Evolutionary conservation across 2,113 vertebrate genomes (phyloP).

Genomic region (Hymenochirus boettgeri): DNA sequence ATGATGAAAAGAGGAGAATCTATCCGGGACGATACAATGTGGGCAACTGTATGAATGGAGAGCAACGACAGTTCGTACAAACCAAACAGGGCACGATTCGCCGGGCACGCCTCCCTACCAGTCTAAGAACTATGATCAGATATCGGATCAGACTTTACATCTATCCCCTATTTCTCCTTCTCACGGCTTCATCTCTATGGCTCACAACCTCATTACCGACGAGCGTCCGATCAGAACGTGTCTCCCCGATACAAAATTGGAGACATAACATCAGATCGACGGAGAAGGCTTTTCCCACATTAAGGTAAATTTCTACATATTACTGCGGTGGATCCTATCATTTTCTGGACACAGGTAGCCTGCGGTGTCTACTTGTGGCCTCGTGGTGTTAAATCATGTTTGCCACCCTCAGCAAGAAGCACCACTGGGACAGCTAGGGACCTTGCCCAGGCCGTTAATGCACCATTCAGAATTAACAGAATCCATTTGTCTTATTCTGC

Average conservation of each 20-base stretch:
- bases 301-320: too few relatives aligned
- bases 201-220: conserved; percentile 72
- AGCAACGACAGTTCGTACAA: conserved; percentile 82
- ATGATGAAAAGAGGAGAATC: conserved; percentile 83
- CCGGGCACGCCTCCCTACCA: conserved; percentile 68
- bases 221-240: conserved; percentile 71
- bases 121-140: conserved; percentile 77
- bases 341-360: too few relatives aligned
- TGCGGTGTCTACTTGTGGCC: too few relatives aligned
- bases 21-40: conserved; percentile 90
- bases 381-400: too few relatives aligned
- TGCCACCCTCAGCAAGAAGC: too few relatives aligned
- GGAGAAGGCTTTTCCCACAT: conserved; percentile 65
- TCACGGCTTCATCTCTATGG: conserved; percentile 75
- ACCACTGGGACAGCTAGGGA: too few relatives aligned
- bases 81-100: conserved; percentile 65
- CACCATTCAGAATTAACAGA: too few relatives aligned
- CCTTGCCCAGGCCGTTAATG: too few relatives aligned
- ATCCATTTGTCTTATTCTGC: too few relatives aligned
- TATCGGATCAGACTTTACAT: conserved; percentile 71
- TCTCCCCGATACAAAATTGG: conserved; percentile 76
- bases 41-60: conserved; percentile 97
- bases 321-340: too few relatives aligned
- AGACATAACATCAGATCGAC: conserved; percentile 77
- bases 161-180: conserved; percentile 86